phyloP scores from a whole-genome alignment of 2,888 invertebrate species.

The Drosophila meridionalis region DNA sequence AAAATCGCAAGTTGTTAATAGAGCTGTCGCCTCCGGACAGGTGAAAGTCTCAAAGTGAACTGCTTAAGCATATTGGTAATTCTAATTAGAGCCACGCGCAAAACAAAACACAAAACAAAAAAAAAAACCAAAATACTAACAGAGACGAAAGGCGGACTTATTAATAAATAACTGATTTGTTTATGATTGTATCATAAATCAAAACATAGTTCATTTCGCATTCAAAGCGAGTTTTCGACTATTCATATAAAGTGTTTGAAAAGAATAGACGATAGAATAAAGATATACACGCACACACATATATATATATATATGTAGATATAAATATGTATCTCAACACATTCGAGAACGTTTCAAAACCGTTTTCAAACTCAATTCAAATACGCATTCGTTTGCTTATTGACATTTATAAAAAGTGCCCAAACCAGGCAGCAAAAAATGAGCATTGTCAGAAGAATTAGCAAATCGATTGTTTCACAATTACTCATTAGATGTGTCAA shows the following conservation, averaged over 20 bases:
- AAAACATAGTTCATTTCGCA: constrained; percentile 23
- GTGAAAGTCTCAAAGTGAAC: constrained; percentile 20
- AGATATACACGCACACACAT: not conserved
- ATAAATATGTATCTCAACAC: not conserved
- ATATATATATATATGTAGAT: not conserved
- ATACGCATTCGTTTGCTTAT: not conserved
- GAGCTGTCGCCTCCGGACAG: not conserved
- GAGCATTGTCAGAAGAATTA: constrained; percentile 35
- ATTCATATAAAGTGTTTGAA: constrained; percentile 1
- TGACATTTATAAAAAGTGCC: constrained; percentile 22
- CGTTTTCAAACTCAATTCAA: not conserved
- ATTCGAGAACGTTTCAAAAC: not conserved
- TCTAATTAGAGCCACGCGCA: constrained; percentile 31
- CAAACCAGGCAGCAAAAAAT: constrained; percentile 21
- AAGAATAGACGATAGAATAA: constrained; percentile 3
- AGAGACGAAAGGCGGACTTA: not conserved
- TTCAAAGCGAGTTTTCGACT: constrained; percentile 14
- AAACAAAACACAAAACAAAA: not conserved
- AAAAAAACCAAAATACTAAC: constrained; percentile 1
- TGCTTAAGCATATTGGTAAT: not conserved
- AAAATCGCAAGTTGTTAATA: not conserved
- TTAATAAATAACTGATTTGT: constrained; percentile 25
- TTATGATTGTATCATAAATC: constrained; percentile 36
- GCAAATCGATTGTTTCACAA: constrained; percentile 38
- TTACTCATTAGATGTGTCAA: constrained; percentile 25